These are phyloP conservation scores for Enteromius anoplus DNA, from an alignment of 2,797 vertebrate genomes.

Conservation along the genomic window DNA sequence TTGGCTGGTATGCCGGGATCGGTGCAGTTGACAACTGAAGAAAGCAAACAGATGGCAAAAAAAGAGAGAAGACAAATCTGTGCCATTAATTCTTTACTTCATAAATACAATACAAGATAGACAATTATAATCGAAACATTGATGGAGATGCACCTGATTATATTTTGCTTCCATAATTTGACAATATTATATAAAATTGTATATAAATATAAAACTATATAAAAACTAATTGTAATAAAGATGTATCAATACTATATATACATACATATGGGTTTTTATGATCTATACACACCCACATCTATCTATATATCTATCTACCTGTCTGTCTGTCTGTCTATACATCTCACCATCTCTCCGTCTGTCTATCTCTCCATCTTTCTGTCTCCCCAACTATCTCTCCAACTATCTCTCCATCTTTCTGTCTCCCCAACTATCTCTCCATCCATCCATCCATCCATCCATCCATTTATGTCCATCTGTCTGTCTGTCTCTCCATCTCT, in stretches of 20 bases:
- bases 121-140: not conserved
- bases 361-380: no score
- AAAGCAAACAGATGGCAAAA: slow-evolving; percentile 2
- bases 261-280: no score
- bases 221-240: not conserved
- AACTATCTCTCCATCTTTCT: no score
- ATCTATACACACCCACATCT: no score
- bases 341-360: no score
- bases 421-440: no score
- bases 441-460: no score
- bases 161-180: not conserved
- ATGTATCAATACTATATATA: not conserved
- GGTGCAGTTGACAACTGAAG: slow-evolving; percentile 93
- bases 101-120: not conserved
- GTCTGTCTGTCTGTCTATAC: no score
- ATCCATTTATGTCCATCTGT: no score
- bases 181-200: not conserved
- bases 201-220: not conserved
- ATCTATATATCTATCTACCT: no score
- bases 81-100: not conserved
- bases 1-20: slow-evolving; percentile 97
- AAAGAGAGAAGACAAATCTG: not conserved
- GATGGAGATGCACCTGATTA: not conserved
- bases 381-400: no score
- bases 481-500: no score